phyloP scores from a whole-genome alignment of 2,888 invertebrate genomes.

The Oscheius sp. region DNA sequence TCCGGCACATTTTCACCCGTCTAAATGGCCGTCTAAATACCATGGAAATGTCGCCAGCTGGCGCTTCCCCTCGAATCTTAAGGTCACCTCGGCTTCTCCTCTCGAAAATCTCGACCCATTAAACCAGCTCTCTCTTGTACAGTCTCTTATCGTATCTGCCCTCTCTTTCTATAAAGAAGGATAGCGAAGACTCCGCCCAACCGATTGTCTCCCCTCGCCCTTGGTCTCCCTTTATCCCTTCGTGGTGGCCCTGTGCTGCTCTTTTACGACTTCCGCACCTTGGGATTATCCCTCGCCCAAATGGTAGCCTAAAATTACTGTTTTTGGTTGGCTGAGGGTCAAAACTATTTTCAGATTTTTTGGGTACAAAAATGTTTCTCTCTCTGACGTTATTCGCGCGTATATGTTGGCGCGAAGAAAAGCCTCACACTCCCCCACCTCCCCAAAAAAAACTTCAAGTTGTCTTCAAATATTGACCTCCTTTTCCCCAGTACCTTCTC shows the following conservation, averaged over 20 bases:
- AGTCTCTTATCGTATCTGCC: neutral
- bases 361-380: too few species aligned
- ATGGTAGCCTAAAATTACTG: too few species aligned
- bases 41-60: neutral
- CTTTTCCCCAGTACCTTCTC: too few species aligned
- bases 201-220: conserved; percentile 12
- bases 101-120: neutral
- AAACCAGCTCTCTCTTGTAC: neutral
- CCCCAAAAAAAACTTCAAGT: too few species aligned
- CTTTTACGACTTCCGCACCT: conserved; percentile 20
- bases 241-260: neutral
- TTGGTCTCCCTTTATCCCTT: conserved; percentile 21
- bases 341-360: too few species aligned
- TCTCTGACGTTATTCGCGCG: too few species aligned
- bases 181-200: neutral
- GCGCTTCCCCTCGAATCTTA: neutral
- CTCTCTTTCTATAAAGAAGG: neutral
- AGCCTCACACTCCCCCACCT: too few species aligned
- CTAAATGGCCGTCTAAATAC: neutral
- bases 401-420: too few species aligned
- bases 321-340: too few species aligned
- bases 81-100: neutral
- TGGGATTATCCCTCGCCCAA: neutral
- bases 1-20: neutral
- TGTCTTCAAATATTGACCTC: too few species aligned